Evolutionary conservation across 23 tunicate genomes (phyloP).

Genomic region (Corella eumyota): DNA sequence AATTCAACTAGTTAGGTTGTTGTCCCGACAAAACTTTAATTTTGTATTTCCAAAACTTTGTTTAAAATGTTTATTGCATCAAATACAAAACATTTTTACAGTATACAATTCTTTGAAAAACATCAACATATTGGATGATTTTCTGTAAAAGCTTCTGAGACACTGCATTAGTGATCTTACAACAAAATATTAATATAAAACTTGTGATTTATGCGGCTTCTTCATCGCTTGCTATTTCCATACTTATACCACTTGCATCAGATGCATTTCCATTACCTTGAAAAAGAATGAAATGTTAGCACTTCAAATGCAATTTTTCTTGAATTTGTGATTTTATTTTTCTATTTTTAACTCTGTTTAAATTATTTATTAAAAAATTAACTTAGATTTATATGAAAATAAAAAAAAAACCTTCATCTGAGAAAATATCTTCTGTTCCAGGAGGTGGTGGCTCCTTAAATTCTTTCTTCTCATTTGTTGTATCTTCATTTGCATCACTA

Average conservation of each 20-base stretch:
- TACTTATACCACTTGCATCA: conserved; percentile 85
- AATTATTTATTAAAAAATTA: not conserved
- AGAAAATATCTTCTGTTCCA: conserved; percentile 29
- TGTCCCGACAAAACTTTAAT: too few species aligned
- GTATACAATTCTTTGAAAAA: too few species aligned
- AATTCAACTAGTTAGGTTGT: too few species aligned
- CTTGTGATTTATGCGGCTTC: too few species aligned
- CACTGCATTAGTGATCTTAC: too few species aligned
- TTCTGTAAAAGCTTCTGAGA: too few species aligned
- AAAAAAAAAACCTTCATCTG: not conserved
- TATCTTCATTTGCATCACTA: not conserved
- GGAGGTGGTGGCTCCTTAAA: conserved; percentile 38
- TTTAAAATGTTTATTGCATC: too few species aligned
- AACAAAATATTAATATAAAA: too few species aligned
- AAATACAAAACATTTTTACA: too few species aligned
- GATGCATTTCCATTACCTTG: conserved; percentile 36
- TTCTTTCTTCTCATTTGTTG: conserved; percentile 7
- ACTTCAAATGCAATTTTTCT: not conserved
- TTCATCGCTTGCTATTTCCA: conserved; percentile 83
- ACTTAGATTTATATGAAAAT: too few species aligned
- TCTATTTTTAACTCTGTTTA: not conserved
- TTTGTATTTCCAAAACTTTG: too few species aligned
- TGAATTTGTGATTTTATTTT: not conserved
- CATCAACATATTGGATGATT: too few species aligned
- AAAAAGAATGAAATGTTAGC: not conserved